Percentiles rank a stretch among this genome's conserved stretches.
These are phyloP conservation scores for Zaprionus lachaisei DNA, from an alignment of 1,140 invertebrate genomes.

Conservation along the genomic window DNA sequence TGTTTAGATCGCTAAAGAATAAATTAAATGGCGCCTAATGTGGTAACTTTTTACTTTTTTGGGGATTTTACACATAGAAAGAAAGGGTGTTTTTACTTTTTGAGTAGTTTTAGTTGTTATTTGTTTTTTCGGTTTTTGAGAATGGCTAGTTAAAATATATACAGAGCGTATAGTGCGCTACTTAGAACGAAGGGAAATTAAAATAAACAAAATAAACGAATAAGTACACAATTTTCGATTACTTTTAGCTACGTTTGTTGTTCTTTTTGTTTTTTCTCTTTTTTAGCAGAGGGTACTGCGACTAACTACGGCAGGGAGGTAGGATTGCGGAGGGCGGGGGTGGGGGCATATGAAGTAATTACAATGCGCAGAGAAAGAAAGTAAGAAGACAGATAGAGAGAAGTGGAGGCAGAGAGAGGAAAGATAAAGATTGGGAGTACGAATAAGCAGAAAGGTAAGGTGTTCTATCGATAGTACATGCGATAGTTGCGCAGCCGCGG, in stretches of 20 bases:
- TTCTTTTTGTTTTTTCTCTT: neutral
- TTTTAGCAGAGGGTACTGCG: slow-evolving; percentile 48
- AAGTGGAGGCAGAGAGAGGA: neutral
- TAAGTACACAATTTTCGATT: slow-evolving; percentile 77
- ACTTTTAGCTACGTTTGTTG: slow-evolving; percentile 58
- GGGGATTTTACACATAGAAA: neutral
- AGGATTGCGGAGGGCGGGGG: slow-evolving; percentile 5
- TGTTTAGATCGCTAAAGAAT: slow-evolving; percentile 70
- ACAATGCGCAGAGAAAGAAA: slow-evolving; percentile 61
- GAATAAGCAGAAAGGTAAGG: slow-evolving; percentile 8
- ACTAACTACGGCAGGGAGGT: slow-evolving; percentile 58
- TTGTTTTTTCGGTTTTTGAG: neutral
- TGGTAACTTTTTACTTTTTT: neutral
- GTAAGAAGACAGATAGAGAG: neutral
- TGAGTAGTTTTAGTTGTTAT: neutral
- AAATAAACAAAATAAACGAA: slow-evolving; percentile 62
- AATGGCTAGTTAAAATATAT: slow-evolving; percentile 24
- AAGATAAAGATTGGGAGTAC: slow-evolving; percentile 4
- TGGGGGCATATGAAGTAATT: slow-evolving; percentile 62
- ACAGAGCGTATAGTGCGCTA: slow-evolving; percentile 55
- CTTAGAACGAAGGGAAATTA: slow-evolving; percentile 48
- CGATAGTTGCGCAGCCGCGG: neutral
- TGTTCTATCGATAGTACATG: neutral
- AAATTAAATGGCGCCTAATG: slow-evolving; percentile 56
- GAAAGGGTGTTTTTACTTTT: neutral